phyloP scores from a whole-genome alignment of 2,797 vertebrate species.

The Myotis myotis region DNA sequence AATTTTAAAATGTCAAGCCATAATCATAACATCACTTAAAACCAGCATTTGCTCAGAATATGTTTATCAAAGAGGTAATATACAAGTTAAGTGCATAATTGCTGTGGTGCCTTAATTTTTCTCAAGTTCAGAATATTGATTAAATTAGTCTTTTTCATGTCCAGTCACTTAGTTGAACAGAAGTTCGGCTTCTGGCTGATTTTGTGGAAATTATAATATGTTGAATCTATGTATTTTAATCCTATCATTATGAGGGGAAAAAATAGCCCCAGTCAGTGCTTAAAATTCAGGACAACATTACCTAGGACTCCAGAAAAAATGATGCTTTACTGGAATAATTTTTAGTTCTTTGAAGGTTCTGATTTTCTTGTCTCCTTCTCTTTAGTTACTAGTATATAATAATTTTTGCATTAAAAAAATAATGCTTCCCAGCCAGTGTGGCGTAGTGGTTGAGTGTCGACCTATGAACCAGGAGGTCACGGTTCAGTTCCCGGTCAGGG shows the following conservation, averaged over 20 bases:
- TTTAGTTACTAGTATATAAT: background rate
- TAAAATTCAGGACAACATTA: conserved; percentile 8
- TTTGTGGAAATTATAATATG: background rate
- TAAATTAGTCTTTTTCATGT: background rate
- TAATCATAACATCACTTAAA: background rate
- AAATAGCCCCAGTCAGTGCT: background rate
- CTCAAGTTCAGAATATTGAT: conserved; percentile 15
- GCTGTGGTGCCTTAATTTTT: background rate
- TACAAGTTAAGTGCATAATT: background rate
- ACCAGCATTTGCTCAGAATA: background rate
- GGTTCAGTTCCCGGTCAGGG: too few relatives aligned
- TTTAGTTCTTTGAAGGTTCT: background rate
- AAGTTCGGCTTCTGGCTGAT: background rate
- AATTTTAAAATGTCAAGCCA: background rate
- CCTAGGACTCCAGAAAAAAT: background rate
- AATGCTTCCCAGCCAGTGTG: background rate
- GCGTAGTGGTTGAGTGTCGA: too few relatives aligned
- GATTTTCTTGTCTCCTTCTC: background rate
- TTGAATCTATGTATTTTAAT: conserved; percentile 2
- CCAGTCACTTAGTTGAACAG: background rate
- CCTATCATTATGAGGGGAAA: background rate
- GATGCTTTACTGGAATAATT: background rate
- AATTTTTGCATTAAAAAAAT: background rate
- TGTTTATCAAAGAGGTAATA: background rate
- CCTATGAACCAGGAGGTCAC: too few relatives aligned